Evolutionary conservation across 1,140 invertebrate genomes (phyloP).

Genomic region (Bombus terrestris): DNA sequence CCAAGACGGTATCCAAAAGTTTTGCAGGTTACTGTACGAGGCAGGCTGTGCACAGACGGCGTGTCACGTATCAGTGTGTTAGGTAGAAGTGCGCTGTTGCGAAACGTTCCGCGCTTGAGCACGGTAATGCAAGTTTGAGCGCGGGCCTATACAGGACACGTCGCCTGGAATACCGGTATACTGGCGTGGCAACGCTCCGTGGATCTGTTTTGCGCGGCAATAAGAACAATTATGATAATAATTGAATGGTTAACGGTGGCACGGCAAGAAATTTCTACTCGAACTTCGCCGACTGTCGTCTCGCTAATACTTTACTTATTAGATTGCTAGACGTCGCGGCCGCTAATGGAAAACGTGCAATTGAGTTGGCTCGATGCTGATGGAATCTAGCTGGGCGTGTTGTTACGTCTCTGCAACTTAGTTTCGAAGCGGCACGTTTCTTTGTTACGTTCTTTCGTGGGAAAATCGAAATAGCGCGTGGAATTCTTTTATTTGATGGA

Average conservation of each 20-base stretch:
- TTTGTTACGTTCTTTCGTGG: neutral
- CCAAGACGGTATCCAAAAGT: neutral
- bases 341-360: slow-evolving; percentile 38
- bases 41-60: neutral
- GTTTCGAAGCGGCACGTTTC: neutral
- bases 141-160: slow-evolving; percentile 23
- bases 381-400: neutral
- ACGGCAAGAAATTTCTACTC: slow-evolving; percentile 33
- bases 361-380: slow-evolving; percentile 8
- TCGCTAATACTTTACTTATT: slow-evolving; percentile 41
- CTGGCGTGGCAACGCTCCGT: neutral
- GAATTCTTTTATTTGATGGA: neutral
- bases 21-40: slow-evolving; percentile 20
- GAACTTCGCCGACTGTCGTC: slow-evolving; percentile 37
- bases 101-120: slow-evolving; percentile 66
- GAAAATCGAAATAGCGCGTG: neutral
- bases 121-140: slow-evolving; percentile 63
- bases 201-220: slow-evolving; percentile 42
- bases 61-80: slow-evolving; percentile 8
- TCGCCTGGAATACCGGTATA: slow-evolving; percentile 22
- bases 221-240: slow-evolving; percentile 50
- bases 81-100: slow-evolving; percentile 39
- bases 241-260: slow-evolving; percentile 42
- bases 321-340: slow-evolving; percentile 32
- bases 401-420: neutral